A percentile compares a stretch with the other conserved stretches of the same genome.
These are phyloP conservation scores for Coptodon rendalli DNA, from an alignment of 2,113 vertebrate genomes.

Conservation along the genomic window DNA sequence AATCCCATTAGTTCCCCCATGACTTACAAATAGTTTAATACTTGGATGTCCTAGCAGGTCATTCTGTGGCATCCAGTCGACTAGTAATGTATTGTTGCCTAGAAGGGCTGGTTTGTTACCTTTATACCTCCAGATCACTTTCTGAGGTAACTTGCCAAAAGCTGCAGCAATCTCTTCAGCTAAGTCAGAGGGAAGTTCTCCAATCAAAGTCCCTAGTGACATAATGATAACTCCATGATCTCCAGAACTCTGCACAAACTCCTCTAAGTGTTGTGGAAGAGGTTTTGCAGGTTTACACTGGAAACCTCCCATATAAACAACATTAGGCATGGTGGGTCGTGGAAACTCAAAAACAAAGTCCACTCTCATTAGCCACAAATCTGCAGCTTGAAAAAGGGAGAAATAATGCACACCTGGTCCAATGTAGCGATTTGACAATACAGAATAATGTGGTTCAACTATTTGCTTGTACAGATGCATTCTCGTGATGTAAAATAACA, in stretches of 20 bases:
- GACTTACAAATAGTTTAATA: conserved; percentile 59
- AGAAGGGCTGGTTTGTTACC: conserved; percentile 44
- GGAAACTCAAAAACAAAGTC: conserved; percentile 78
- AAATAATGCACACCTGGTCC: conserved; percentile 44
- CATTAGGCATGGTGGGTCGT: conserved; percentile 76
- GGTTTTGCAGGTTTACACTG: conserved; percentile 70
- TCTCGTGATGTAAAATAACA: conserved; percentile 28
- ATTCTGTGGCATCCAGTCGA: conserved; percentile 70
- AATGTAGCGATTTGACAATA: conserved; percentile 36
- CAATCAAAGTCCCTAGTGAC: conserved; percentile 70
- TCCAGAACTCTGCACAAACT: conserved; percentile 67
- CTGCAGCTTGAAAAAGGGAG: conserved; percentile 64
- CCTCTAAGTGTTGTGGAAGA: conserved; percentile 62
- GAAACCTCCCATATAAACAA: conserved; percentile 74
- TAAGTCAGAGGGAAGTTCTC: conserved; percentile 46
- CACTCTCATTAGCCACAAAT: conserved; percentile 74
- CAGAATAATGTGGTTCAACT: conserved; percentile 26
- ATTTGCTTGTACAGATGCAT: conserved; percentile 37
- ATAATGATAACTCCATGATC: conserved; percentile 69
- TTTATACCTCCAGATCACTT: conserved; percentile 67
- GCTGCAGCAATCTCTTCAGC: conserved; percentile 53
- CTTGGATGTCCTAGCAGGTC: conserved; percentile 69
- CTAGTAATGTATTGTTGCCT: conserved; percentile 66
- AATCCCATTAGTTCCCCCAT: conserved; percentile 70
- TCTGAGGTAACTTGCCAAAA: conserved; percentile 66